Conservation (phyloP, 1,140 invertebrate genomes). For the Rhagoletis zephyria region DNA sequence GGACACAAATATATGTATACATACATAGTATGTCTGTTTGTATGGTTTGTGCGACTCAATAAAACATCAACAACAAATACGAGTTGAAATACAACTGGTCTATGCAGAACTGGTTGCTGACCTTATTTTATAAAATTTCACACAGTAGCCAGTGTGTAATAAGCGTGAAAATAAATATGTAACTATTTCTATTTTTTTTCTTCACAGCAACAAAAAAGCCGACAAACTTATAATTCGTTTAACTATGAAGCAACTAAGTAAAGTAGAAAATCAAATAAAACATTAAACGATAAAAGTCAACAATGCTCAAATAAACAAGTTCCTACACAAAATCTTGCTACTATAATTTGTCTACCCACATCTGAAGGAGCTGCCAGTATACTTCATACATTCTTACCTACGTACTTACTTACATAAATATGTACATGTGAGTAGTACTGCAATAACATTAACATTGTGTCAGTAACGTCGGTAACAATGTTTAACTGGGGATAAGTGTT, state of each 20-base stretch:
- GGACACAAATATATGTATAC: no score
- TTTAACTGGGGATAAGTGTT: no score
- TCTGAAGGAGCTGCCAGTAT: neutral
- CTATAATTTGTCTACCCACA: conserved; percentile 25
- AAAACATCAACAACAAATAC: neutral
- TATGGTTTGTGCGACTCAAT: neutral
- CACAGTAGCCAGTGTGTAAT: neutral
- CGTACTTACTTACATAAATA: no score
- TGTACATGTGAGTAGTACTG: no score
- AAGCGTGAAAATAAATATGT: neutral
- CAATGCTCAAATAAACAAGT: conserved; percentile 10
- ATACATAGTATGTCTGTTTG: no score
- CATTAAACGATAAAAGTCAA: neutral
- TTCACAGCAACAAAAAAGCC: neutral
- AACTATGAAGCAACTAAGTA: neutral
- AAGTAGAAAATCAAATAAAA: neutral
- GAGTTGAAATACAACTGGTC: neutral
- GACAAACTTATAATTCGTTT: neutral
- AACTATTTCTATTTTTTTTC: neutral
- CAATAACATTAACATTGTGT: no score
- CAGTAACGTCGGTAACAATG: no score
- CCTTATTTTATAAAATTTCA: neutral
- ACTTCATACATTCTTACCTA: no score
- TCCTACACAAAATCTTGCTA: conserved; percentile 5
- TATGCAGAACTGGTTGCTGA: neutral